These are phyloP conservation scores for Drosophila pallidifrons DNA, from an alignment of 1,140 invertebrate genomes.

Conservation along the genomic window DNA sequence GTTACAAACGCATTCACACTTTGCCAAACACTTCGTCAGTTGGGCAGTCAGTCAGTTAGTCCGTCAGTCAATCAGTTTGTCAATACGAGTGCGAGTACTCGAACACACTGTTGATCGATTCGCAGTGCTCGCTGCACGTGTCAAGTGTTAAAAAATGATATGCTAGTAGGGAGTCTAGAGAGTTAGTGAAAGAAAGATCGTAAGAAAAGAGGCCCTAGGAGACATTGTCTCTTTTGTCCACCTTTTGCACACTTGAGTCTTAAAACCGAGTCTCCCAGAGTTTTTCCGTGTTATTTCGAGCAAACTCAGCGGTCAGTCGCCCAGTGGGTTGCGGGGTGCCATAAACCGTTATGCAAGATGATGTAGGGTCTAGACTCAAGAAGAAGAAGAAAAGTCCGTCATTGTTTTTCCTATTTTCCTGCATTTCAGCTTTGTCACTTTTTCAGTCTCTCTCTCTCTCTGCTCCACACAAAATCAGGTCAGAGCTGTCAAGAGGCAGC, in stretches of 20 bases:
- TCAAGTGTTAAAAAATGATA: constrained; percentile 50
- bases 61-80: constrained; percentile 21
- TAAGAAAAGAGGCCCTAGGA: constrained; percentile 1
- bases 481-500: constrained; percentile 41
- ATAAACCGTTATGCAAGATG: constrained; percentile 64
- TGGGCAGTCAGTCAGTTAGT: constrained; percentile 15
- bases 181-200: constrained; percentile 15
- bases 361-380: constrained; percentile 49
- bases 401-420: constrained; percentile 22
- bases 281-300: constrained; percentile 37
- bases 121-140: constrained; percentile 51
- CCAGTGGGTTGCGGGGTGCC: constrained; percentile 14
- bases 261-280: constrained; percentile 13
- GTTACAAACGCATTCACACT: constrained; percentile 60
- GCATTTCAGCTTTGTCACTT: constrained; percentile 35
- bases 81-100: constrained; percentile 17
- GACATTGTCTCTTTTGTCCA: constrained; percentile 35
- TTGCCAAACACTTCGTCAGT: constrained; percentile 32
- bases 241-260: constrained; percentile 52
- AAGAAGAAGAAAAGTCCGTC: constrained; percentile 18
- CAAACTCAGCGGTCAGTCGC: constrained; percentile 47
- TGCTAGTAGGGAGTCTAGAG: too few relatives aligned
- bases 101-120: constrained; percentile 25
- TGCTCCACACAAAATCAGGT: constrained; percentile 46
- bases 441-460: constrained; percentile 20